Percentiles rank a stretch among this genome's conserved stretches.
These are phyloP conservation scores for Hesperia comma DNA, from an alignment of 2,888 invertebrate species.

Conservation along the genomic window DNA sequence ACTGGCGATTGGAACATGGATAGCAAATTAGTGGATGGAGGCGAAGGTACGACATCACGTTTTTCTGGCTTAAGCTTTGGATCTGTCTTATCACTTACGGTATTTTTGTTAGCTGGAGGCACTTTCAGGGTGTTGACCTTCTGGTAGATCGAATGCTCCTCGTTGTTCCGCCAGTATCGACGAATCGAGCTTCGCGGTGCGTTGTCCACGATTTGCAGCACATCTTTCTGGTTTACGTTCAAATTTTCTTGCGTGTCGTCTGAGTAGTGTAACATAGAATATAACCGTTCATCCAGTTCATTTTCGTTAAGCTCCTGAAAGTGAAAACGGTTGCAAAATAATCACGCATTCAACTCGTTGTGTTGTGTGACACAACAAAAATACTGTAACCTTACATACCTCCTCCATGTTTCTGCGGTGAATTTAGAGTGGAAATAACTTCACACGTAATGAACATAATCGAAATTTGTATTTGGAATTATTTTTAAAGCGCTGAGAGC, in stretches of 20 bases:
- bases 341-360: conserved; percentile 42
- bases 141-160: conserved; percentile 55
- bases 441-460: conserved; percentile 78
- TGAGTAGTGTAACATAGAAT: conserved; percentile 78
- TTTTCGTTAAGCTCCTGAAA: conserved; percentile 80
- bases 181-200: conserved; percentile 63
- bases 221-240: conserved; percentile 53
- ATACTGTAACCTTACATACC: conserved; percentile 65
- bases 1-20: conserved; percentile 65
- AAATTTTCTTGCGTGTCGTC: conserved; percentile 67
- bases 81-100: conserved; percentile 42
- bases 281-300: conserved; percentile 77
- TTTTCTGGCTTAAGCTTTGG: conserved; percentile 40
- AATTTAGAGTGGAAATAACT: conserved; percentile 69
- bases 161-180: conserved; percentile 72
- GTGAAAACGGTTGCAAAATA: conserved; percentile 55
- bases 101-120: conserved; percentile 44
- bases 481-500: conserved; percentile 68
- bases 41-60: conserved; percentile 39
- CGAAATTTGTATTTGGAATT: conserved; percentile 65
- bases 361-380: conserved; percentile 69
- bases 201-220: conserved; percentile 53
- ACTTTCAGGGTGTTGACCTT: conserved; percentile 57
- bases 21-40: conserved; percentile 51
- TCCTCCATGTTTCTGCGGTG: conserved; percentile 77